Evolutionary conservation across 2,113 vertebrate species (phyloP), one percentile per base, ranked within the genome.

Genomic region (human (Homo sapiens)): DNA sequence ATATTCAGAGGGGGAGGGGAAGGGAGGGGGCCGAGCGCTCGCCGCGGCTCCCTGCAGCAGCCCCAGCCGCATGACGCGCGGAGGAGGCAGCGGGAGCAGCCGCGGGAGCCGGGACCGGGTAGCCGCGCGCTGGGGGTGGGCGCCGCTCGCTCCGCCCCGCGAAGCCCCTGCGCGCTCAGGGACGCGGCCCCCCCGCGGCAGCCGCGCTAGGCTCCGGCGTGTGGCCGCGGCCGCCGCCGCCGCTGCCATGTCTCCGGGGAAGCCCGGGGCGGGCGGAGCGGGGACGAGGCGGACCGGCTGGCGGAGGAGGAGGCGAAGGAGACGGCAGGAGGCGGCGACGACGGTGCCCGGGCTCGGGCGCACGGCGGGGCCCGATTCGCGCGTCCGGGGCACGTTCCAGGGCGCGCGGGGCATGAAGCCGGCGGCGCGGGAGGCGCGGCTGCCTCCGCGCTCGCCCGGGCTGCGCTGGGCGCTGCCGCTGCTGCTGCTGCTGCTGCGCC

Each of bases 221-320:
- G 96, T 95, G 97, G 98, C 97, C 90, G 97, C 96, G 95, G 92
- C 93, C 86, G 93, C 89, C 94, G 84, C 95, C 83, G 85, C 97
- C 83, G 94, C 98, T 97, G 98, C 98, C 98, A 98, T 98, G 98
- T 97, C 98, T 97, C 98, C 97, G 93, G 89, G 92, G 97, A 97
- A 96, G 98, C 98, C 96, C 97, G 98, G 94, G 96, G 97, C 96
- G 89, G 97, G 97, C 97, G 97, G 90, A 96, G 96, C 96, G 96
- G 93, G 93, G 95, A 83, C 94, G 11, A 85, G 97, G 97, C 88
- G 97, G 93, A 90, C 96, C 25, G 97, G 95, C 93, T 88, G 97
- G 95, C 55, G 91, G 87, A 95, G 98, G 96, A 83, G 96, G 83
- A 57, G 97, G 96, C 96, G 98, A 98, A 93, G 98, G 96, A 89